phyloP scores from a whole-genome alignment of 2,113 vertebrate genomes.

The Pachypanchax playfairii region DNA sequence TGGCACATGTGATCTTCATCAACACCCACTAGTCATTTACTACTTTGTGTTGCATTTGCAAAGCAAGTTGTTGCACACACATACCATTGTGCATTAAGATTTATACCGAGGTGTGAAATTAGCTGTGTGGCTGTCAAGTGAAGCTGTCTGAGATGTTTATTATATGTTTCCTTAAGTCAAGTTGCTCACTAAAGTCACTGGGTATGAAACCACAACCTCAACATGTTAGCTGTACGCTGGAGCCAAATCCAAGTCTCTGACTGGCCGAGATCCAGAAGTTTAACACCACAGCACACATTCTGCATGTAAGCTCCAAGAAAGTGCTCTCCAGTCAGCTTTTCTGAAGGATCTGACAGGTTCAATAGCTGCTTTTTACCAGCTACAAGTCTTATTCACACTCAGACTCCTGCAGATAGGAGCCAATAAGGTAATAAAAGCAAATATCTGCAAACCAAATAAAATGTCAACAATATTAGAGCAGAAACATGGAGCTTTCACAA shows the following conservation, averaged over 20 bases:
- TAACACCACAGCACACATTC: constrained; percentile 65
- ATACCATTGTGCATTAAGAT: constrained; percentile 1
- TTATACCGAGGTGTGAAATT: constrained; percentile 22
- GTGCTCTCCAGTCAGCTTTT: constrained; percentile 54
- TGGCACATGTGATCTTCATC: constrained; percentile 71
- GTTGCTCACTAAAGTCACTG: constrained; percentile 55
- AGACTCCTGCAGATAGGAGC: constrained; percentile 22
- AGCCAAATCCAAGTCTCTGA: constrained; percentile 44
- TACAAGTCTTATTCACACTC: constrained; percentile 4
- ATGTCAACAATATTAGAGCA: not conserved
- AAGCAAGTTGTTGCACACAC: constrained; percentile 11
- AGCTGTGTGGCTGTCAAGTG: constrained; percentile 10
- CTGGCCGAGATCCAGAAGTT: constrained; percentile 67
- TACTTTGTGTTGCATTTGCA: constrained; percentile 57
- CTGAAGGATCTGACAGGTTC: constrained; percentile 57
- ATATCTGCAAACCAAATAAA: not conserved
- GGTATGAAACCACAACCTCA: constrained; percentile 70
- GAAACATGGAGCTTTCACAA: not conserved
- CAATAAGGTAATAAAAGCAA: not conserved
- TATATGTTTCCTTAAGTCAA: constrained; percentile 60
- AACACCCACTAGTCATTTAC: constrained; percentile 72
- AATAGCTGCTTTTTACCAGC: constrained; percentile 24
- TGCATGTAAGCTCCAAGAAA: constrained; percentile 63
- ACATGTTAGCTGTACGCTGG: constrained; percentile 46
- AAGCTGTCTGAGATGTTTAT: constrained; percentile 55